Conservation (phyloP, 2,113 vertebrate genomes). For the Nanorana parkeri region DNA sequence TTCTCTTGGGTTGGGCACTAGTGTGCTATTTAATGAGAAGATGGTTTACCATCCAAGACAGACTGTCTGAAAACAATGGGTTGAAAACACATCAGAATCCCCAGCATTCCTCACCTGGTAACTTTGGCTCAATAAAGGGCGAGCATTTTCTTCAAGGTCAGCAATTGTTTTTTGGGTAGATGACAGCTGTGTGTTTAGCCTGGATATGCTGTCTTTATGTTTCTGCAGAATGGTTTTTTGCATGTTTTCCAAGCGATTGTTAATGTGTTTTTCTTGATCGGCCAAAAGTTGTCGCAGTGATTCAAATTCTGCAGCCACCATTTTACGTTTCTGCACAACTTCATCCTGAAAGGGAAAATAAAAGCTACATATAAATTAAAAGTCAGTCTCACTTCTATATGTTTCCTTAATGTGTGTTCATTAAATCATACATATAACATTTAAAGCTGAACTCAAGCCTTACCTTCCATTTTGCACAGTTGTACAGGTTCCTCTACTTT, state of each 20-base stretch:
- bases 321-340: constrained; percentile 17
- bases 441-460: no score
- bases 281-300: constrained; percentile 14
- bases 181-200: constrained; percentile 5
- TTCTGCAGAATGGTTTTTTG: constrained; percentile 15
- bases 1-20: no score
- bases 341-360: constrained; percentile 14
- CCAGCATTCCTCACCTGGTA: background rate
- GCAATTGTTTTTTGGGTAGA: constrained; percentile 5
- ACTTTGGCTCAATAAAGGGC: background rate
- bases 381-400: no score
- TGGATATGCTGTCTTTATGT: constrained; percentile 1
- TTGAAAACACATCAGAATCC: no score
- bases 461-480: no score
- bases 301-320: constrained; percentile 24
- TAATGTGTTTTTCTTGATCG: constrained; percentile 1
- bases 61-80: no score
- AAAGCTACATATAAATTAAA: background rate
- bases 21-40: no score
- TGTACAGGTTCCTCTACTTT: no score
- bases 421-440: no score
- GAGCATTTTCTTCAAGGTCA: constrained; percentile 23
- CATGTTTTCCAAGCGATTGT: constrained; percentile 19
- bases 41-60: no score
- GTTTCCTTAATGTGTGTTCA: no score